A percentile compares a stretch with the other conserved stretches of the same genome.
These are phyloP conservation scores for Hystrix brachyura DNA, from an alignment of 2,113 vertebrate species.

Conservation along the genomic window DNA sequence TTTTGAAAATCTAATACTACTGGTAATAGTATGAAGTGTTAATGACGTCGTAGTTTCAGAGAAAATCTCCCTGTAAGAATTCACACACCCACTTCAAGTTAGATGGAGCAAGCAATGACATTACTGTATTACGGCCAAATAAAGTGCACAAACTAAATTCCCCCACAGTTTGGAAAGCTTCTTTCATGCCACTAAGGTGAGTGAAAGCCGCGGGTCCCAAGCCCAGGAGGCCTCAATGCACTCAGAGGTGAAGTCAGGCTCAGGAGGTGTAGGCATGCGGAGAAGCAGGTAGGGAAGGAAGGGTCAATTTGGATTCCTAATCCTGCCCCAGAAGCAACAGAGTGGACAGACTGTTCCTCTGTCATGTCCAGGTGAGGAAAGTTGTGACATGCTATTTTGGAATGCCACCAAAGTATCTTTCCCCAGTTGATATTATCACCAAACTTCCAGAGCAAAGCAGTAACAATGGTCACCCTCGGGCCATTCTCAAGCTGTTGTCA, in stretches of 20 bases:
- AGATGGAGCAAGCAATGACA: background rate
- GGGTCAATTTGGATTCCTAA: background rate
- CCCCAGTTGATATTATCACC: background rate
- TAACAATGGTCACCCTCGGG: background rate
- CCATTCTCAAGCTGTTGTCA: background rate
- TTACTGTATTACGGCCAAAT: background rate
- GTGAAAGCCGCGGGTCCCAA: background rate
- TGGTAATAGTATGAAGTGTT: background rate
- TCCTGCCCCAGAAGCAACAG: background rate
- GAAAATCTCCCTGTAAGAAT: background rate
- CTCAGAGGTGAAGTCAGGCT: background rate
- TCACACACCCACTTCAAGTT: background rate
- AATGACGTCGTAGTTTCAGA: background rate
- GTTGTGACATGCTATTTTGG: background rate
- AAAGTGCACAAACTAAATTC: background rate
- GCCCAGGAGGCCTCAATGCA: rapidly evolving
- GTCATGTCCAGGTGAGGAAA: background rate
- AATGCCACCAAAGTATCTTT: background rate
- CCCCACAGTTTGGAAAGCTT: background rate
- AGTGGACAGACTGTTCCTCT: background rate
- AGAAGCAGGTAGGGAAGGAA: background rate
- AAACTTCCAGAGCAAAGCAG: background rate
- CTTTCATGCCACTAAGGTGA: background rate
- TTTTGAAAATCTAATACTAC: background rate
- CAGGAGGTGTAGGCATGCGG: background rate